A percentile compares a stretch with the other conserved stretches of the same genome.
Conservation (phyloP, 2,888 invertebrate genomes). For the Mystacides longicornis region DNA sequence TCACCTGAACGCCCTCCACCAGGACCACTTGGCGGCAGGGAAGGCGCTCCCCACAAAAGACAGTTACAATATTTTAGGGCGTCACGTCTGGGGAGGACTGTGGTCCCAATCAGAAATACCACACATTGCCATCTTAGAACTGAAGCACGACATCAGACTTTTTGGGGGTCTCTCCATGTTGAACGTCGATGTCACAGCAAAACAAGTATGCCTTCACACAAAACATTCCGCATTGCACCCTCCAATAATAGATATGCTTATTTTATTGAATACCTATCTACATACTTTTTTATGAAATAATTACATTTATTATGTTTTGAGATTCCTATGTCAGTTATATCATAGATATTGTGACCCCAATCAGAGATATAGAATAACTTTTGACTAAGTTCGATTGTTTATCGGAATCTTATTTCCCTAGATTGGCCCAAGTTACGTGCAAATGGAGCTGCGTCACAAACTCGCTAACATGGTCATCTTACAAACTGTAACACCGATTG, state of each 20-base stretch:
- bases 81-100: slow-evolving; percentile 54
- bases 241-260: not conserved
- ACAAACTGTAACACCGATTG: slow-evolving; percentile 73
- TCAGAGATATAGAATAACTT: not conserved
- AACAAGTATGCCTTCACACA: slow-evolving; percentile 47
- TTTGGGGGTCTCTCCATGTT: slow-evolving; percentile 44
- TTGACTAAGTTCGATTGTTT: too few species aligned
- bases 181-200: slow-evolving; percentile 51
- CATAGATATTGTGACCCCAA: not conserved
- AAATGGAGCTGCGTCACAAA: slow-evolving; percentile 53
- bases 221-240: not conserved
- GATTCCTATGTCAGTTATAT: not conserved
- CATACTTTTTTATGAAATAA: not conserved
- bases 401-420: slow-evolving; percentile 35
- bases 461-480: slow-evolving; percentile 57
- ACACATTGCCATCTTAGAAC: slow-evolving; percentile 56
- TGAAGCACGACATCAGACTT: slow-evolving; percentile 58
- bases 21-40: slow-evolving; percentile 50
- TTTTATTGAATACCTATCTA: not conserved
- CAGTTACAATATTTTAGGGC: slow-evolving; percentile 21
- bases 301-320: not conserved
- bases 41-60: slow-evolving; percentile 30
- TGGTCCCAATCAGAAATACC: slow-evolving; percentile 48
- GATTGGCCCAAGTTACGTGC: slow-evolving; percentile 72
- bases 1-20: slow-evolving; percentile 72